Evolutionary conservation across 2,888 invertebrate species (phyloP), one percentile per base, ranked within the genome.

Genomic region (Protodeltote pygarga): DNA sequence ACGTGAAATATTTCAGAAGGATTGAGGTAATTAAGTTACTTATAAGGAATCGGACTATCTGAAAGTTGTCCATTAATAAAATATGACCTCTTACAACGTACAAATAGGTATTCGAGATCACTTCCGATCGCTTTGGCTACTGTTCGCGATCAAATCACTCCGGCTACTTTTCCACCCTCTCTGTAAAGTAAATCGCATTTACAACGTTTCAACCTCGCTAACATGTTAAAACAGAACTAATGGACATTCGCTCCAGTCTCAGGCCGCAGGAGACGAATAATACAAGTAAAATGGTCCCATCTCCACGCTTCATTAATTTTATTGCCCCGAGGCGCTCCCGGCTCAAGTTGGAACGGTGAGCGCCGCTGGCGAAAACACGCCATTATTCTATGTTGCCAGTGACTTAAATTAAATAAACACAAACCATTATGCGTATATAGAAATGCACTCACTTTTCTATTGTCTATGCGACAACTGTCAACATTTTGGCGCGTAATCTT

Each of bases 201-300:
- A 87, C 89, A 90, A 89, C 88, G 87, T 91, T 91, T 92, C 92
- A 91, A 90, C 90, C 85, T 90, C 89, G 89, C 91, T 92, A 92
- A 92, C 91, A 92, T 91, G 92, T 92, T 92, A 91, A 92, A 92
- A 92, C 90, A 91, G 92, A 92, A 92, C 92, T 91, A 92, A 92
- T 92, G 91, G 91, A 91, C 91, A 92, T 92, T 92, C 91, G 91
- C 87, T 92, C 79, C 90, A 89, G 90, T 89, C 89, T 86, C 84
- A 87, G 90, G 86, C 87, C 89, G 87, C 90, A 89, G 81, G 90
- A 91, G 91, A 90, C 87, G 91, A 91, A 91, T 92, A 92, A 91
- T 91, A 91, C 89, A 89, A 91, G 91, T 91, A 92, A 92, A 92
- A 92, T 91, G 91, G 90, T 91, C 91, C 91, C 91, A 90, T 92